These are phyloP conservation scores for Stenopsyche tienmushanensis DNA, from an alignment of 1,140 invertebrate species.

Conservation along the genomic window DNA sequence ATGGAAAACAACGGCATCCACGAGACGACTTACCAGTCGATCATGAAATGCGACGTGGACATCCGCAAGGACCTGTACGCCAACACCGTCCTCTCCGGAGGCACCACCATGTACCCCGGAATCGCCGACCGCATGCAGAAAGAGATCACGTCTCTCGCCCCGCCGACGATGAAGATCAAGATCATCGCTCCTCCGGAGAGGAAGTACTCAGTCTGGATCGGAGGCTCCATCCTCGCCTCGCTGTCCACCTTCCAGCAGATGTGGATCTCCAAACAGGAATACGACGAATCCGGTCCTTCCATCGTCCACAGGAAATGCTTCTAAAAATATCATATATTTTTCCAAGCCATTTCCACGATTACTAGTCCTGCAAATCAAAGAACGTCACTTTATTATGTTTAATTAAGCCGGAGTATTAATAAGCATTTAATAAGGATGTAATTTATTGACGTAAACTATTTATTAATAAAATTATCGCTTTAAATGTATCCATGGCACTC, in stretches of 20 bases:
- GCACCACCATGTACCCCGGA: conserved; percentile 73
- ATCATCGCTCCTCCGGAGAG: conserved; percentile 86
- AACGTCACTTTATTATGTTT: too few relatives aligned
- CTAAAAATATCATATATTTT: conserved; percentile 60
- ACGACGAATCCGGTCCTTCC: conserved; percentile 82
- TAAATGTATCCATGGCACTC: too few relatives aligned
- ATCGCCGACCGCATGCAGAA: conserved; percentile 85
- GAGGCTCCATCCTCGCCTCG: conserved; percentile 84
- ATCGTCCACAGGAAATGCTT: conserved; percentile 86
- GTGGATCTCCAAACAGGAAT: conserved; percentile 89
- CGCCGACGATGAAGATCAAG: conserved; percentile 90
- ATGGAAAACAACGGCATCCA: conserved; percentile 84
- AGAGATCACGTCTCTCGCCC: conserved; percentile 87
- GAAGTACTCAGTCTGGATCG: conserved; percentile 84
- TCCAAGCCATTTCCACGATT: too few relatives aligned
- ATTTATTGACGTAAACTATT: too few relatives aligned
- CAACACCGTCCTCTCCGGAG: conserved; percentile 83
- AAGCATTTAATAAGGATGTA: too few relatives aligned
- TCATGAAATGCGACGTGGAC: conserved; percentile 88
- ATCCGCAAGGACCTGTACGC: conserved; percentile 80
- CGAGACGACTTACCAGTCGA: conserved; percentile 85
- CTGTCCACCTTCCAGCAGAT: conserved; percentile 90
- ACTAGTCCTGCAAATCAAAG: too few relatives aligned
- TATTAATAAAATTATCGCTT: too few relatives aligned
- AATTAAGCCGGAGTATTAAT: too few relatives aligned